Evolutionary conservation across 2,113 vertebrate species (phyloP).

Genomic region (Bos indicus): DNA sequence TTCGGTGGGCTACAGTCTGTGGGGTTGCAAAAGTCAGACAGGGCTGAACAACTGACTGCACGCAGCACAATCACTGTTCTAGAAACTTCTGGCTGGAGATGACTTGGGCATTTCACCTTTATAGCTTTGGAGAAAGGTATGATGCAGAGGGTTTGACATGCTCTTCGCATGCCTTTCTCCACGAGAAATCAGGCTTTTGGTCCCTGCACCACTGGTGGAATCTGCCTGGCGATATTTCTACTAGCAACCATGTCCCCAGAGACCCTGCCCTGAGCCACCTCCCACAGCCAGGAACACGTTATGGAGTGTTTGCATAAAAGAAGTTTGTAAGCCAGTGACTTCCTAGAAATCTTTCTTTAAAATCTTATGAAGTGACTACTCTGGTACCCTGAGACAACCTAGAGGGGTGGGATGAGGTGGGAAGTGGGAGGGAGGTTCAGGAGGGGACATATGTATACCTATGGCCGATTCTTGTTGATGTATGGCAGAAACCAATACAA

Average conservation of each 20-base stretch:
- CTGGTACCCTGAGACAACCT: neutral
- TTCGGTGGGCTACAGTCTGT: neutral
- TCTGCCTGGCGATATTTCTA: accelerated
- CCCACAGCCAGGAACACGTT: too few species aligned
- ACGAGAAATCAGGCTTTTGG: accelerated
- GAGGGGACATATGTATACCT: neutral
- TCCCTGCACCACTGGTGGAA: accelerated
- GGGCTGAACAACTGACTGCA: neutral
- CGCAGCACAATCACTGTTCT: neutral
- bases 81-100: neutral
- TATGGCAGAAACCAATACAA: neutral
- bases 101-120: neutral
- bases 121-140: neutral
- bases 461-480: neutral
- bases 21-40: neutral
- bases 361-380: neutral
- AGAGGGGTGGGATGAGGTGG: neutral
- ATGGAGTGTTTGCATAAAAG: neutral
- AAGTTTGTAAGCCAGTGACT: neutral
- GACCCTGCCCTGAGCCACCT: too few species aligned
- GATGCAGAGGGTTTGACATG: neutral
- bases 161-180: neutral
- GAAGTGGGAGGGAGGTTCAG: neutral
- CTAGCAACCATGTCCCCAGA: neutral
- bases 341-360: neutral